phyloP scores from a whole-genome alignment of 2,888 invertebrate species.

The Mythimna loreyi region DNA sequence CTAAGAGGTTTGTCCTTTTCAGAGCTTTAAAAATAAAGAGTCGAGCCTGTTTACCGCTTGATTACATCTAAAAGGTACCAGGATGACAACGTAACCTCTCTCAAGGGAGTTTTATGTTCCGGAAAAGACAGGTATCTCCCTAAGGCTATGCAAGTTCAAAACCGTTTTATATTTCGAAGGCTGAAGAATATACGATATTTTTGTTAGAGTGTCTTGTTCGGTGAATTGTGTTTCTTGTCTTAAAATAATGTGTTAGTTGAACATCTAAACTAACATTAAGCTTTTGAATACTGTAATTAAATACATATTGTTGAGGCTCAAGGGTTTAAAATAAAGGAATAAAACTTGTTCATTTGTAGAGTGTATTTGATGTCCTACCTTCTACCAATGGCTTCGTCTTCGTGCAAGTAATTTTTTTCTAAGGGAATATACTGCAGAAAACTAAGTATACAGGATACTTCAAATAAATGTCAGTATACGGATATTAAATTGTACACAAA shows the following conservation, averaged over 20 bases:
- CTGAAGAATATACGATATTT: constrained; percentile 28
- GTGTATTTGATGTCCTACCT: no score
- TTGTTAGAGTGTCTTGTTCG: neutral
- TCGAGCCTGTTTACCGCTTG: constrained; percentile 34
- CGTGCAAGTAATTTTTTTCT: no score
- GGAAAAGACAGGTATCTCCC: constrained; percentile 52
- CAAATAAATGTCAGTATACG: no score
- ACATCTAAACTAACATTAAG: neutral
- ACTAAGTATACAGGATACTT: no score
- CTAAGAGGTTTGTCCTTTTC: neutral
- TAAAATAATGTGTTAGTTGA: no score
- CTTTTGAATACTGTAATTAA: no score
- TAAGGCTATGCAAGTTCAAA: constrained; percentile 41
- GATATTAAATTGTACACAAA: no score
- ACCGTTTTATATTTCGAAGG: constrained; percentile 35
- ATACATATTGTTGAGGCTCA: no score
- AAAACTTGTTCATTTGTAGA: no score
- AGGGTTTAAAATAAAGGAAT: neutral
- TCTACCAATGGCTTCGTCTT: no score
- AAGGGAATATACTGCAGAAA: no score
- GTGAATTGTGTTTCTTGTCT: no score
- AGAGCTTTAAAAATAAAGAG: constrained; percentile 20
- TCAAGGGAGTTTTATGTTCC: constrained; percentile 49
- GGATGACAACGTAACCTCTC: constrained; percentile 44
- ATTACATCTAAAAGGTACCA: constrained; percentile 50